Conservation (phyloP, 2,888 invertebrate species). For the Drosophila atripex region DNA sequence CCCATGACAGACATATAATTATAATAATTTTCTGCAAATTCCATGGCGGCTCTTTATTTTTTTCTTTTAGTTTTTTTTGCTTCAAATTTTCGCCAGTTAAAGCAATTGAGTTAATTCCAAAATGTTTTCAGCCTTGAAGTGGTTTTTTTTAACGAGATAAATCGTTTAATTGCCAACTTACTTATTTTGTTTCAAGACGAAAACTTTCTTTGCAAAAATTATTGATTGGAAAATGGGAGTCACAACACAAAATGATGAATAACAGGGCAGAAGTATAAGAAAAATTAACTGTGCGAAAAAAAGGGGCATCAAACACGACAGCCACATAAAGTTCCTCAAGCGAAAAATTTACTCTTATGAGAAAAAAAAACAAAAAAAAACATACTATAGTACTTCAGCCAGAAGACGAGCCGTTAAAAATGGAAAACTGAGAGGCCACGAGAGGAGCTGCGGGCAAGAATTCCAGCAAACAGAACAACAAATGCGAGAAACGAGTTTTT, state of each 20-base stretch:
- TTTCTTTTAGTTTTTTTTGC: background rate
- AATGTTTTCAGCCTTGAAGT: constrained; percentile 28
- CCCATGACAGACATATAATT: constrained; percentile 44
- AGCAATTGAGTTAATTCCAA: constrained; percentile 20
- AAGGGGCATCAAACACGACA: constrained; percentile 62
- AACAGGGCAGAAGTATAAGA: constrained; percentile 10
- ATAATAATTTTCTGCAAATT: constrained; percentile 44
- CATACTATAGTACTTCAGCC: background rate
- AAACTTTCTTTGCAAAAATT: background rate
- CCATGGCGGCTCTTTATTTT: constrained; percentile 11
- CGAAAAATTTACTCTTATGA: constrained; percentile 76
- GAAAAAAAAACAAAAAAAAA: constrained; percentile 36
- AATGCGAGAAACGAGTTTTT: constrained; percentile 67
- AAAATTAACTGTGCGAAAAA: constrained; percentile 69
- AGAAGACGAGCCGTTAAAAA: constrained; percentile 28
- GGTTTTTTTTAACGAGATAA: background rate
- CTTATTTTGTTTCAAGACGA: too few relatives aligned
- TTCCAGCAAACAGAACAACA: constrained; percentile 64
- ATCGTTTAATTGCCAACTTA: background rate
- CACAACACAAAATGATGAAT: constrained; percentile 33
- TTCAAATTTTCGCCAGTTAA: constrained; percentile 29
- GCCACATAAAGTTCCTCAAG: constrained; percentile 73
- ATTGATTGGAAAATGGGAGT: constrained; percentile 24
- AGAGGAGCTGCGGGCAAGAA: constrained; percentile 60
- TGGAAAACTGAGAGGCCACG: constrained; percentile 16